phyloP scores from a whole-genome alignment of 2,888 invertebrate genomes.

The Nymphalis c-album region DNA sequence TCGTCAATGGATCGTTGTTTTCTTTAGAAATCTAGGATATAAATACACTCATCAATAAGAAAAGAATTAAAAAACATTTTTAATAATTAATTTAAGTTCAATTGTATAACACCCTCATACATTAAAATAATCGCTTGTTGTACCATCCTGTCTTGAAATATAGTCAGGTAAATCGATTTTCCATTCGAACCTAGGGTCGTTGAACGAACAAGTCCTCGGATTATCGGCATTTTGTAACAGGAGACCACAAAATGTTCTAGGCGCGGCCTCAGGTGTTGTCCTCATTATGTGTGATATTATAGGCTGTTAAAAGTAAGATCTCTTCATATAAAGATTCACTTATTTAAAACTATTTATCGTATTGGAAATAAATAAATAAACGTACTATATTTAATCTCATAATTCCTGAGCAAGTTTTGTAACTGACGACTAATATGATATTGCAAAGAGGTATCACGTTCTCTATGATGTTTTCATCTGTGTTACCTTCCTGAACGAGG shows the following conservation, averaged over 20 bases:
- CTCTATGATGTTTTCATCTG: conserved; percentile 65
- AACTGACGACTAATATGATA: conserved; percentile 78
- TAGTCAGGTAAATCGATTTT: conserved; percentile 64
- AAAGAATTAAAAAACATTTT: too few species aligned
- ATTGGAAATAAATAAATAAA: not conserved
- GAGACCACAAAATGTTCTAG: conserved; percentile 81
- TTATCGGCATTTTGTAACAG: conserved; percentile 69
- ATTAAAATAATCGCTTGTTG: conserved; percentile 7
- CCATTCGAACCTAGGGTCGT: conserved; percentile 77
- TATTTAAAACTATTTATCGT: too few species aligned
- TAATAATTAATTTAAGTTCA: not conserved
- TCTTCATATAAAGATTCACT: too few species aligned
- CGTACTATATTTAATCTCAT: conserved; percentile 83
- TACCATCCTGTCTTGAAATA: conserved; percentile 19
- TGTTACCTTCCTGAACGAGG: conserved; percentile 70
- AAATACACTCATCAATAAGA: too few species aligned
- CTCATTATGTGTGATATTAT: conserved; percentile 84
- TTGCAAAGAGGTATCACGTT: conserved; percentile 77
- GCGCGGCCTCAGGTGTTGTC: conserved; percentile 74
- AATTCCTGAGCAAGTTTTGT: conserved; percentile 83
- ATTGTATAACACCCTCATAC: too few species aligned
- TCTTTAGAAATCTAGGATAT: conserved; percentile 42
- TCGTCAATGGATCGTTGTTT: conserved; percentile 57
- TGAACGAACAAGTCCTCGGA: conserved; percentile 61
- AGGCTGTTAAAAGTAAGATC: conserved; percentile 63